Base-by-base conservation (phyloP, 1,140 invertebrate genomes). In the Megalonaias nervosa region DNA sequence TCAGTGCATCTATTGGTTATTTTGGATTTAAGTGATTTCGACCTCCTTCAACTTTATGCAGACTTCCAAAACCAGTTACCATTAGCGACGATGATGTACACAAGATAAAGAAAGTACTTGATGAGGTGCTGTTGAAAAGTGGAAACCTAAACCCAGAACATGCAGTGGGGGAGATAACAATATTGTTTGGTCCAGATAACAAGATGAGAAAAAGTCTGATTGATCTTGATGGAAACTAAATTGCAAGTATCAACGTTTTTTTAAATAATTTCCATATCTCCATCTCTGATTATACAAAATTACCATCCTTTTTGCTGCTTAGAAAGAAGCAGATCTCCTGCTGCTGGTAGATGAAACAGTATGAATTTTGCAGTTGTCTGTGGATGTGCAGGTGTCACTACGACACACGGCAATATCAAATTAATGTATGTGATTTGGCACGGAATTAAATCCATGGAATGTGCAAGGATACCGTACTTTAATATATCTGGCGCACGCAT, bases 71-170 rank as follows among this genome's bases (percentile, higher is more conserved):
- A 23, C 71, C 71, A 2, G 71, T 64, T 15, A 56, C 58, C 12
- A 64, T 61, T 9, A 74, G 71, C 56, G 71, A 74, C 31, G 71
- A 74, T 57, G 71, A 74, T 21, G 67, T 74, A 14, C 62, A 74
- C 21, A 74, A 74, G 48, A 48, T 74, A 38, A 55, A 74, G n/a
- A 64, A 74, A 66, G 55, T 74, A 3, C n/a, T n/a, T n/a, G n/a
- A 74, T 57, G 71, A 74, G n/a, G n/a, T n/a, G n/a, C n/a, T n/a
- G n/a, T n/a, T n/a, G n/a, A n/a, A n/a, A n/a, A n/a, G n/a, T n/a
- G n/a, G 67, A n/a, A 66, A 48, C 62, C 17, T 57, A n/a, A 11
- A 55, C 5, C n/a, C n/a, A n/a, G n/a, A n/a, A n/a, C n/a, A n/a
- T n/a, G n/a, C n/a, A n/a, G 26, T 2, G 2, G 31, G n/a, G 65